Conservation (phyloP, 1,140 invertebrate genomes). For the Meloidogyne hapla region DNA sequence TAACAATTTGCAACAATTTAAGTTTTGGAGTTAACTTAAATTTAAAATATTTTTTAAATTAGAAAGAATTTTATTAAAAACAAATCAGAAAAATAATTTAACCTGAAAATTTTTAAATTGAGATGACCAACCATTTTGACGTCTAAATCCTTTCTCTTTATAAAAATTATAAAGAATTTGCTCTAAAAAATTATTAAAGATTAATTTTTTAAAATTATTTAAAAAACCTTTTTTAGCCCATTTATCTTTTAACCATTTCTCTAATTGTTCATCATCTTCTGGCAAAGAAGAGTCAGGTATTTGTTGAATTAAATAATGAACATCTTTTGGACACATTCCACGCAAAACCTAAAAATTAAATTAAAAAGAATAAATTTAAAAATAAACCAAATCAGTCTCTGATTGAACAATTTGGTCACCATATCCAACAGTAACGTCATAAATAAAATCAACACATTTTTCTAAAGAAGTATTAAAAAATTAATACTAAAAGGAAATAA, state of each 20-base stretch:
- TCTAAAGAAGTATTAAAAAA: too few species aligned
- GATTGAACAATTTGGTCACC: constrained; percentile 73
- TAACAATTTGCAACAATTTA: constrained; percentile 35
- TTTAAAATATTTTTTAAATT: background rate
- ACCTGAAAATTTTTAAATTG: constrained; percentile 14
- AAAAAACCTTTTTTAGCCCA: constrained; percentile 76
- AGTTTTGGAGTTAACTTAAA: constrained; percentile 36
- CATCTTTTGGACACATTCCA: constrained; percentile 73
- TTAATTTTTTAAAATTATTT: constrained; percentile 67
- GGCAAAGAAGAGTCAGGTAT: constrained; percentile 66
- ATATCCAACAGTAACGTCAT: constrained; percentile 78
- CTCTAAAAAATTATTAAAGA: background rate
- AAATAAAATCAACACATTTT: constrained; percentile 73
- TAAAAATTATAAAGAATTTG: constrained; percentile 14
- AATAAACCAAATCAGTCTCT: constrained; percentile 71
- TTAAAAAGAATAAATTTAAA: constrained; percentile 35
- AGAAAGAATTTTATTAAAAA: too few species aligned
- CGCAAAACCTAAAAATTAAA: constrained; percentile 25
- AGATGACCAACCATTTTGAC: constrained; percentile 4
- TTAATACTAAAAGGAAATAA: constrained; percentile 45
- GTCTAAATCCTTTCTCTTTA: constrained; percentile 22
- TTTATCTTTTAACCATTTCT: constrained; percentile 72
- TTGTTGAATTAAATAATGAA: constrained; percentile 76
- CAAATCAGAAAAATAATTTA: constrained; percentile 27
- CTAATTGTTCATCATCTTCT: constrained; percentile 67